Conservation (phyloP, 2,113 vertebrate genomes). For the Microtus richardsoni region DNA sequence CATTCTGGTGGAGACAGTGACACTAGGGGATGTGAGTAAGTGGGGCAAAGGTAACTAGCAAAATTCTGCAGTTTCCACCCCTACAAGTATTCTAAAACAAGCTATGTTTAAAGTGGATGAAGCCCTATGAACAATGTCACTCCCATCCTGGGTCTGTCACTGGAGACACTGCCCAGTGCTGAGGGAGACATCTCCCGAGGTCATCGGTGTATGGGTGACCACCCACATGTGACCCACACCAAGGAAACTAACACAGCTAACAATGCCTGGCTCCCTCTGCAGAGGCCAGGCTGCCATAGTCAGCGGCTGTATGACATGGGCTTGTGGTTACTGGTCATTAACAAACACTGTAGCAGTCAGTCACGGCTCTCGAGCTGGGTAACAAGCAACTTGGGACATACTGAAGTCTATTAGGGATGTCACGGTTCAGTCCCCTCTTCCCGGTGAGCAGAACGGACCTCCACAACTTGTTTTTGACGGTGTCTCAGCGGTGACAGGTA, state of each 20-base stretch:
- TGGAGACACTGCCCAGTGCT: background rate
- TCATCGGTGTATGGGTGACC: background rate
- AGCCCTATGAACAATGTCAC: rapidly evolving
- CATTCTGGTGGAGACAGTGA: background rate
- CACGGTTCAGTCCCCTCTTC: background rate
- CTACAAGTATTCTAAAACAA: background rate
- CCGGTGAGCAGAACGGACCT: constrained; percentile 74
- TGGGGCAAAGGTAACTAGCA: background rate
- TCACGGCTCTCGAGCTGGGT: background rate
- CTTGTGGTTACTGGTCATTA: background rate
- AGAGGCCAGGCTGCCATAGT: background rate
- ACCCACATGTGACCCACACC: rapidly evolving
- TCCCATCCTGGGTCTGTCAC: rapidly evolving
- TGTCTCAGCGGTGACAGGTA: constrained; percentile 75
- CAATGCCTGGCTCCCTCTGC: rapidly evolving
- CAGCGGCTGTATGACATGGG: rapidly evolving
- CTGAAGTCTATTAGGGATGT: background rate
- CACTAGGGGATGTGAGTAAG: background rate
- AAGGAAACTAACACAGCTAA: rapidly evolving
- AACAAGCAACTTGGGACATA: background rate
- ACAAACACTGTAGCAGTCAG: background rate
- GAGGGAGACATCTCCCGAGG: rapidly evolving
- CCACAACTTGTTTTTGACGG: constrained; percentile 71
- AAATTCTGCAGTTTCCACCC: background rate
- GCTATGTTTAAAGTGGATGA: background rate